phyloP scores from a whole-genome alignment of 2,797 vertebrate species.

The Manis pentadactyla region DNA sequence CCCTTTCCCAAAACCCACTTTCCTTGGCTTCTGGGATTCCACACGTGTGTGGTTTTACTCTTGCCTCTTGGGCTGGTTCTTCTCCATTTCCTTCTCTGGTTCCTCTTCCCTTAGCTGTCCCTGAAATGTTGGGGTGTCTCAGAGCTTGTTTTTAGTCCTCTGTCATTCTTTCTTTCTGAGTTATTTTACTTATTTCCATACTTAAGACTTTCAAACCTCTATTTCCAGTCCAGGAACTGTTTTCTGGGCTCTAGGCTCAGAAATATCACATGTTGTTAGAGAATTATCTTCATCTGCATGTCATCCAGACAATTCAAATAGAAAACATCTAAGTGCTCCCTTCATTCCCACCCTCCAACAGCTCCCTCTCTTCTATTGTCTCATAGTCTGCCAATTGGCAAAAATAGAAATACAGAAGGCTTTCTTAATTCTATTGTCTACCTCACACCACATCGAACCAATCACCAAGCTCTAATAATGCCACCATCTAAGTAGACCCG shows the following conservation, averaged over 20 bases:
- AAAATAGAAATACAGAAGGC: not conserved
- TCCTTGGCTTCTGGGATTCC: not conserved
- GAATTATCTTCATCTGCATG: not conserved
- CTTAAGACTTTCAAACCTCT: not conserved
- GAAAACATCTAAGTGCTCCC: not conserved
- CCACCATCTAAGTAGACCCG: not conserved
- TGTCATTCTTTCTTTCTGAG: not conserved
- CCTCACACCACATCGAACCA: not conserved
- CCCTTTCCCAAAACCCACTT: not conserved
- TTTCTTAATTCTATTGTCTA: not conserved
- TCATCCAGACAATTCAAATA: not conserved
- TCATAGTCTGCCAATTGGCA: not conserved
- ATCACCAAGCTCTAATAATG: not conserved
- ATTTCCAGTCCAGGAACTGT: conserved; percentile 24
- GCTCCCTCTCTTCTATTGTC: not conserved
- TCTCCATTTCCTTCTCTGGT: not conserved
- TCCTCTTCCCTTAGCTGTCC: not conserved
- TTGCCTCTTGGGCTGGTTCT: not conserved
- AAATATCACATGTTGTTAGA: not conserved
- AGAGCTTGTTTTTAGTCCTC: not conserved
- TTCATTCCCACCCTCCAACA: not conserved
- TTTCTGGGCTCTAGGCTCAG: not conserved
- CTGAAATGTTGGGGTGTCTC: not conserved
- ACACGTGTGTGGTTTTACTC: not conserved
- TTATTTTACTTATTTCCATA: conserved; percentile 20